phyloP scores from a whole-genome alignment of 2,113 vertebrate genomes.

The Climacteris rufus region DNA sequence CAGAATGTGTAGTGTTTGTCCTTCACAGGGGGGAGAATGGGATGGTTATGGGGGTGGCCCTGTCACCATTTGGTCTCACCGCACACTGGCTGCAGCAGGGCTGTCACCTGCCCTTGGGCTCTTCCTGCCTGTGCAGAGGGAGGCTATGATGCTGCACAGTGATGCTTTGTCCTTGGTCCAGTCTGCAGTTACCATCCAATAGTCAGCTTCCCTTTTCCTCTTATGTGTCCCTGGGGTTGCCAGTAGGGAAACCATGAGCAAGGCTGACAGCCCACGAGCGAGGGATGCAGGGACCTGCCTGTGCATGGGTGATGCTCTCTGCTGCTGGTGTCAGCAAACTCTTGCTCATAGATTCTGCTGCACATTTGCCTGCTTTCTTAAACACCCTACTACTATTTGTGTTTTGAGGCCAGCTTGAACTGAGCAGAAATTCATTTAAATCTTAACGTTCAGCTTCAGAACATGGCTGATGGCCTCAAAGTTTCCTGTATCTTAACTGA shows the following conservation, averaged over 20 bases:
- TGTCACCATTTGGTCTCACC: background rate
- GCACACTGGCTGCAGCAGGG: background rate
- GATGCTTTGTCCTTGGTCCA: background rate
- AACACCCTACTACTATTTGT: background rate
- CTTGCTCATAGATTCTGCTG: background rate
- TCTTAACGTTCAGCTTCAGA: background rate
- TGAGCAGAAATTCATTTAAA: background rate
- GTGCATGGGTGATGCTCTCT: background rate
- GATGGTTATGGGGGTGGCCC: background rate
- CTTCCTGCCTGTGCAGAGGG: background rate
- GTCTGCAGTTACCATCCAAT: background rate
- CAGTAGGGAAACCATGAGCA: background rate
- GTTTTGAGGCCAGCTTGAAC: background rate
- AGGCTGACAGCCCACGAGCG: fast-evolving
- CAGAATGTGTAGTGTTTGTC: background rate
- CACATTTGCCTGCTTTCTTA: background rate
- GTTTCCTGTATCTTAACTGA: background rate
- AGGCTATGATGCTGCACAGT: background rate
- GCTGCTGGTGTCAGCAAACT: background rate
- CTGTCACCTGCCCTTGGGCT: background rate
- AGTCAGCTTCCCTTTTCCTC: background rate
- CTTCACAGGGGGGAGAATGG: background rate
- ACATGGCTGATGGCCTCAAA: background rate
- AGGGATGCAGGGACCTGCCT: background rate
- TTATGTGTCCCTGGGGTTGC: fast-evolving